Base-by-base conservation (phyloP, 2,113 vertebrate species). In the Antigone vipio region DNA sequence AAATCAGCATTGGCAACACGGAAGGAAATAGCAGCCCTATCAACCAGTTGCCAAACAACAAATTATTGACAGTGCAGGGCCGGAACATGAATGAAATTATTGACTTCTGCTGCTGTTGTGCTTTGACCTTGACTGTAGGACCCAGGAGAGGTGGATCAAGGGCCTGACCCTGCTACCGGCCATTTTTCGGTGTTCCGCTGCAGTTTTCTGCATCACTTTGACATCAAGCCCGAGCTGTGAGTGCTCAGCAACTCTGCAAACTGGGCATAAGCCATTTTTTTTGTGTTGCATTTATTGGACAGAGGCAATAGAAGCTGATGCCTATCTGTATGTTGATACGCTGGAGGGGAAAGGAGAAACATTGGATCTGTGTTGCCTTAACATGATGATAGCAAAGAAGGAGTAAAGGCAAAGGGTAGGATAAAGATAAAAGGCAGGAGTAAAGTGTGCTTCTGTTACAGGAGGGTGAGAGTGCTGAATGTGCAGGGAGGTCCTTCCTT, bases 191-290 rank as follows among this genome's bases (percentile, higher is more conserved):
- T 64, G 29, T 30, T 85, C 44, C 32, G 2, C 21, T 84, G 9
- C 23, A 29, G 27, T 26, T 27, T n/a, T 53, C 53, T 68, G 32
- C 49, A 63, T 52, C 32, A 55, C 38, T 23, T n/a, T 30, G 23
- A 52, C 40, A 26, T 53, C 27, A 45, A 73, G 18, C 18, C 71
- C 0, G 2, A 68, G 55, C 16, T 73, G 21, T 0, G 0, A 44
- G 29, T 11, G 21, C 49, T 90, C 63, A 53, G 53, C 34, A n/a
- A 11, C 72, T 77, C 63, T n/a, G 8, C 52, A 71, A 49, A 6
- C 2, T 85, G 63, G 58, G 13, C 23, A 40, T 19, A 44, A 71
- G 17, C 14, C 3, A 0, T n/a, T 47, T 38, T 4, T 22, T 79
- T 60, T 71, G 45, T 52, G 30, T 66, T 71, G 27, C 6, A 5